Evolutionary conservation across 2,113 vertebrate species (phyloP), one percentile per base, ranked within the genome.

Genomic region (Strix aluco): DNA sequence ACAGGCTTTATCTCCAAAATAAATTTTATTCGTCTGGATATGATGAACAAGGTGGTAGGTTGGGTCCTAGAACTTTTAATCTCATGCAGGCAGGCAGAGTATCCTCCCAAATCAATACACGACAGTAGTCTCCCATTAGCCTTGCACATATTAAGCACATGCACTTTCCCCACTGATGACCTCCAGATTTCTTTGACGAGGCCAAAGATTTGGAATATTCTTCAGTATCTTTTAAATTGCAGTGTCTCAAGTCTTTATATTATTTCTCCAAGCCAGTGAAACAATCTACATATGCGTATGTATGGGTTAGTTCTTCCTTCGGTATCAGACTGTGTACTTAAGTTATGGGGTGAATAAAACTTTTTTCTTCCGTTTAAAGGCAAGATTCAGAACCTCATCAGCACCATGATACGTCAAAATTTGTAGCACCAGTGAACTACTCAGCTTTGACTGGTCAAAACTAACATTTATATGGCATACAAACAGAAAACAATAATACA

Each of bases 361-460:
- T 2, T 74, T 75, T 57, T 44, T 38, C 44, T 80, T 70, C 36
- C 30, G 69, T 86, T 61, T 58, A 89, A 91, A 72, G 29, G 29
- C 22, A 82, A 67, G 29, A 62, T 47, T 78, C 44, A 77, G 46
- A 65, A 82, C 21, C 72, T 75, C 36, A 78, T 57, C 57, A 92
- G 93, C 79, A 95, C 83, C 85, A 52, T 6, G 42, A 3, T 11
- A 90, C 67, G 13, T 71, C 59, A 59, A 49, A 66, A 32, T 20
- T 72, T 75, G 84, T 82, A 94, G 92, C 94, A 97, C 87, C 94
- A 81, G 15, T 58, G 49, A 70, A 81, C 46, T 58, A 44, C n/a
- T 86, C 40, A 30, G 44, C 47, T 94, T 71, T 79, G 65, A 75
- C 73, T 75, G 73, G 55, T 86, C 42, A 85, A 81, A 78, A 85